Conservation (phyloP, 2,888 invertebrate species). For the Campoplex capitator region DNA sequence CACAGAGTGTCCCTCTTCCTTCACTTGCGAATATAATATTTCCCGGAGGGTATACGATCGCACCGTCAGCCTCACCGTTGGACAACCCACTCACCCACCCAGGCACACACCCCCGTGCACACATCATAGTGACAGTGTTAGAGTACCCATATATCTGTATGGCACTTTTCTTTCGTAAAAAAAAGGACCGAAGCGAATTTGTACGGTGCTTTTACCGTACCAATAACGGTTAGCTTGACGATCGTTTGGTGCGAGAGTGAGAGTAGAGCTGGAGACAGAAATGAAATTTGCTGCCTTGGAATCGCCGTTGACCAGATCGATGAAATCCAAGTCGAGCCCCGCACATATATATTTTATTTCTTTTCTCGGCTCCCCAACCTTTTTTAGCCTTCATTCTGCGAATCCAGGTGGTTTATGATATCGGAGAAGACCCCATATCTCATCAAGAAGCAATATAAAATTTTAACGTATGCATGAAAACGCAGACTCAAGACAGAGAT, state of each 20-base stretch:
- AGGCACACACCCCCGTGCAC: conserved; percentile 14
- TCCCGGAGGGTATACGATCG: conserved; percentile 56
- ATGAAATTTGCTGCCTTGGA: conserved; percentile 48
- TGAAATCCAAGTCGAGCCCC: conserved; percentile 43
- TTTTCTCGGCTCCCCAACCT: background rate
- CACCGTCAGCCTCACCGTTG: conserved; percentile 46
- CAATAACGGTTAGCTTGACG: conserved; percentile 60
- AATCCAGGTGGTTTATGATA: conserved; percentile 16
- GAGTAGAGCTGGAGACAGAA: conserved; percentile 25
- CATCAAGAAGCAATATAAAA: conserved; percentile 11
- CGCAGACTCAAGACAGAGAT: background rate
- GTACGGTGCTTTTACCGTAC: conserved; percentile 37
- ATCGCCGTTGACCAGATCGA: conserved; percentile 47
- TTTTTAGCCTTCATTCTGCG: conserved; percentile 5
- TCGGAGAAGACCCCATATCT: background rate
- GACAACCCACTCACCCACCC: conserved; percentile 3
- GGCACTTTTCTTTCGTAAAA: conserved; percentile 50
- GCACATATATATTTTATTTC: conserved; percentile 18
- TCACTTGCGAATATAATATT: conserved; percentile 64
- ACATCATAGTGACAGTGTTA: background rate
- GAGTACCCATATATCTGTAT: conserved; percentile 8
- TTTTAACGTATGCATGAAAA: background rate
- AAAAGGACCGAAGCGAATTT: conserved; percentile 59
- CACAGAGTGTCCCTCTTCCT: conserved; percentile 24
- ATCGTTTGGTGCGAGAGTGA: conserved; percentile 31